These are phyloP conservation scores for Ophioderma brevispina DNA, from an alignment of 35 echinoderm and acorn worm genomes.

Conservation along the genomic window DNA sequence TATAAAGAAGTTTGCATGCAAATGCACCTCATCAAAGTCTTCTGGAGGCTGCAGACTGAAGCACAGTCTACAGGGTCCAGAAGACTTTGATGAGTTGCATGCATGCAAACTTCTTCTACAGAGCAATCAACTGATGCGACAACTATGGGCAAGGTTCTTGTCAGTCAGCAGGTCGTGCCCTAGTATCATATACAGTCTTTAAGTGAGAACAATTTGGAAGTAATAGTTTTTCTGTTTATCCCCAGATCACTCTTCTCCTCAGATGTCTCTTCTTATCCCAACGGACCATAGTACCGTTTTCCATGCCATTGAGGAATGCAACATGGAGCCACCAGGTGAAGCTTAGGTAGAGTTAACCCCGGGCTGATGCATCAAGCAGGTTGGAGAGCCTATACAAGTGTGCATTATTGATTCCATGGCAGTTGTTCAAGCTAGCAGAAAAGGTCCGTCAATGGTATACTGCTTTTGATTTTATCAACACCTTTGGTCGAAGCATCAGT, in stretches of 20 bases:
- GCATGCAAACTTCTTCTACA: too few relatives aligned
- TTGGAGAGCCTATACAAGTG: conserved; percentile 26
- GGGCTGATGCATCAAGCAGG: neutral
- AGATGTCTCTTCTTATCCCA: conserved; percentile 51
- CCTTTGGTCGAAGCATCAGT: conserved; percentile 36
- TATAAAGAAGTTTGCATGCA: too few relatives aligned
- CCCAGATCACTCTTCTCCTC: conserved; percentile 57
- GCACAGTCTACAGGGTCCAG: too few relatives aligned
- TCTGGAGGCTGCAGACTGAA: too few relatives aligned
- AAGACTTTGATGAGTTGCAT: too few relatives aligned
- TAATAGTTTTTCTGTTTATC: conserved; percentile 39
- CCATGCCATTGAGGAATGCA: conserved; percentile 16
- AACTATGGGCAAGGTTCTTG: neutral
- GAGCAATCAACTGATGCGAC: too few relatives aligned
- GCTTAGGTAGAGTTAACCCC: neutral
- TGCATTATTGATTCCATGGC: conserved; percentile 55
- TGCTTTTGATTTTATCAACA: conserved; percentile 46
- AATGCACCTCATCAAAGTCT: too few relatives aligned
- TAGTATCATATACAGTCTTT: neutral
- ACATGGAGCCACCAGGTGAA: conserved; percentile 9
- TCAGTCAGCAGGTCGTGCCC: neutral
- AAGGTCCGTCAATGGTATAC: conserved; percentile 34
- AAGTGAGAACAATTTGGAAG: conserved; percentile 51
- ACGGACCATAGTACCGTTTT: conserved; percentile 40
- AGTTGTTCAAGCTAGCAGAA: conserved; percentile 56